Conservation (phyloP, 2,888 invertebrate genomes). For the Meteorus cinctellus region DNA sequence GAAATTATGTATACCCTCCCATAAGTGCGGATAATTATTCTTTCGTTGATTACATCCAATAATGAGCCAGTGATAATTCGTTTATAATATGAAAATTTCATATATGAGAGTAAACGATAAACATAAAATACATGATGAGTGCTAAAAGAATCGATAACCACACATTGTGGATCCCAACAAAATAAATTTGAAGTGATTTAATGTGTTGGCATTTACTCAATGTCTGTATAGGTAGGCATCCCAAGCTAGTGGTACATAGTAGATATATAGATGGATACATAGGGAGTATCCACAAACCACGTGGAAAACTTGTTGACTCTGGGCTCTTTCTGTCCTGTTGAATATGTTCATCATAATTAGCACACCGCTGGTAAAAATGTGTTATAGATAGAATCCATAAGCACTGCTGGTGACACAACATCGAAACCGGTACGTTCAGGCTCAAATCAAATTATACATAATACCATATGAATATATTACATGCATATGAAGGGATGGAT, state of each 20-base stretch:
- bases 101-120: no score
- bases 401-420: background rate
- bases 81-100: no score
- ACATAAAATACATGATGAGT: background rate
- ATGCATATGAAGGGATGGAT: background rate
- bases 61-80: no score
- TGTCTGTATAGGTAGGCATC: background rate
- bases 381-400: conserved; percentile 4
- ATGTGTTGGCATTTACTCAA: background rate
- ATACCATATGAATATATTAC: background rate
- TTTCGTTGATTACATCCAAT: no score
- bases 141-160: background rate
- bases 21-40: no score
- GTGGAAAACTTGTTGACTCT: conserved; percentile 45
- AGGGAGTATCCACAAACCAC: conserved; percentile 31
- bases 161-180: background rate
- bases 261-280: background rate
- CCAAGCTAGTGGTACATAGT: background rate
- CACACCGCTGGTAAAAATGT: conserved; percentile 4
- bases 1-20: no score
- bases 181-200: background rate
- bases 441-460: conserved; percentile 14
- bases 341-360: conserved; percentile 40
- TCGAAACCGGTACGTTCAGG: background rate
- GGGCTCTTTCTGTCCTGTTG: conserved; percentile 33